phyloP scores from a whole-genome alignment of 2,888 invertebrate species.

The Spisula solida region DNA sequence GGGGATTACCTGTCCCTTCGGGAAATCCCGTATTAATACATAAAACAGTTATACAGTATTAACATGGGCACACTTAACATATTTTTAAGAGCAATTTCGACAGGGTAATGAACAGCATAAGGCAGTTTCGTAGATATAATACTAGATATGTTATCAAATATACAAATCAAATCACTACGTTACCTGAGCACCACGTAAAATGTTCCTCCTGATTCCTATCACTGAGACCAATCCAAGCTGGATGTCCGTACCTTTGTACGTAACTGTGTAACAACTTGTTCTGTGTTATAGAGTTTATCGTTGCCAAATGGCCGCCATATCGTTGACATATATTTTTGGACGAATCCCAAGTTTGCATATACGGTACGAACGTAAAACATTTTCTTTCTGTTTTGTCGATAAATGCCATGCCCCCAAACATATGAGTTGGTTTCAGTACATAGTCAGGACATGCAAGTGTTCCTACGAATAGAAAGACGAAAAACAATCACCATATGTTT shows the following conservation, averaged over 20 bases:
- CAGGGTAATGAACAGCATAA: no score
- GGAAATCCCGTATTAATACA: no score
- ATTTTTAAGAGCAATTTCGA: no score
- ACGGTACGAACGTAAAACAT: constrained; percentile 1
- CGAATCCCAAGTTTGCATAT: constrained; percentile 21
- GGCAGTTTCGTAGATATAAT: no score
- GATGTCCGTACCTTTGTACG: background rate
- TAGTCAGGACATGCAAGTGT: constrained; percentile 8
- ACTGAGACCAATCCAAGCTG: constrained; percentile 45
- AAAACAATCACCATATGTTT: no score
- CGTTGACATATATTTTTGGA: constrained; percentile 30
- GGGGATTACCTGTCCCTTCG: no score
- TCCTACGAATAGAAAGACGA: background rate
- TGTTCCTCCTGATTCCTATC: constrained; percentile 39
- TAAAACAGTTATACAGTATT: no score
- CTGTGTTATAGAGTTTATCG: constrained; percentile 17
- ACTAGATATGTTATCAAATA: no score
- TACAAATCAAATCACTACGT: background rate
- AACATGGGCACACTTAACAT: no score
- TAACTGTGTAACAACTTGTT: constrained; percentile 10
- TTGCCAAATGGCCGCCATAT: constrained; percentile 43
- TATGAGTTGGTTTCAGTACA: background rate
- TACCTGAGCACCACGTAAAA: constrained; percentile 34
- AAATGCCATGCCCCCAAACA: background rate
- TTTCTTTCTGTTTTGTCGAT: background rate